Evolutionary conservation across 2,113 vertebrate genomes (phyloP).

Genomic region (Poeciliopsis turrubarensis): DNA sequence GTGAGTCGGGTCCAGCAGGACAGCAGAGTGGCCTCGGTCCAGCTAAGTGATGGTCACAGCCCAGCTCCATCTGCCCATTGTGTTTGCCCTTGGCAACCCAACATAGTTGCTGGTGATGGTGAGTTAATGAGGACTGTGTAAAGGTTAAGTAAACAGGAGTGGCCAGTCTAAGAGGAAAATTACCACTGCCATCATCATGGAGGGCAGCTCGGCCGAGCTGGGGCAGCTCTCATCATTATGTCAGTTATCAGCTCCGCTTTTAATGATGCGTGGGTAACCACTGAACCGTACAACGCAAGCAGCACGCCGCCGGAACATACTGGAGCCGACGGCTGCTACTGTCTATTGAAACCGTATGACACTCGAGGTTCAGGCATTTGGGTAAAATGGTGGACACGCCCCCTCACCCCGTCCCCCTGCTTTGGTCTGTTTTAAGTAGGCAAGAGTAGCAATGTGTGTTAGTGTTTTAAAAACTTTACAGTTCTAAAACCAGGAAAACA

Average conservation of each 20-base stretch:
- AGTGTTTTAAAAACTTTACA: too few species aligned
- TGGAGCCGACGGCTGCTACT: slow-evolving; percentile 15
- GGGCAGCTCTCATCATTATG: slow-evolving; percentile 70
- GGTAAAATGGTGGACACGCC: slow-evolving; percentile 5
- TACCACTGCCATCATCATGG: slow-evolving; percentile 70
- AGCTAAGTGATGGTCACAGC: slow-evolving; percentile 72
- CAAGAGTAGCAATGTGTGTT: neutral
- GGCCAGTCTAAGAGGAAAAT: slow-evolving; percentile 75
- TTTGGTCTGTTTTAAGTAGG: slow-evolving; percentile 28
- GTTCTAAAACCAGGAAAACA: too few species aligned
- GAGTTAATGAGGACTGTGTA: slow-evolving; percentile 81
- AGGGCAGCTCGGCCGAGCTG: slow-evolving; percentile 50
- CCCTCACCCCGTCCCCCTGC: neutral
- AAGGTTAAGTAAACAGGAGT: slow-evolving; percentile 85
- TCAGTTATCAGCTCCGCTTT: slow-evolving; percentile 74
- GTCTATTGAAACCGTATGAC: slow-evolving; percentile 35
- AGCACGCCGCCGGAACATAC: slow-evolving; percentile 34
- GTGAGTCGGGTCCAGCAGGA: slow-evolving; percentile 57
- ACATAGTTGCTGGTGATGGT: slow-evolving; percentile 66
- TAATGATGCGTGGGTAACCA: slow-evolving; percentile 71
- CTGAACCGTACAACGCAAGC: slow-evolving; percentile 52
- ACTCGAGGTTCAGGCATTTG: slow-evolving; percentile 8
- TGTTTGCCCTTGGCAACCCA: slow-evolving; percentile 77
- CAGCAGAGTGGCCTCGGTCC: slow-evolving; percentile 61
- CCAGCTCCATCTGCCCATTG: slow-evolving; percentile 74